Conservation (phyloP, 2,888 invertebrate species). For the Nymphalis c-album region DNA sequence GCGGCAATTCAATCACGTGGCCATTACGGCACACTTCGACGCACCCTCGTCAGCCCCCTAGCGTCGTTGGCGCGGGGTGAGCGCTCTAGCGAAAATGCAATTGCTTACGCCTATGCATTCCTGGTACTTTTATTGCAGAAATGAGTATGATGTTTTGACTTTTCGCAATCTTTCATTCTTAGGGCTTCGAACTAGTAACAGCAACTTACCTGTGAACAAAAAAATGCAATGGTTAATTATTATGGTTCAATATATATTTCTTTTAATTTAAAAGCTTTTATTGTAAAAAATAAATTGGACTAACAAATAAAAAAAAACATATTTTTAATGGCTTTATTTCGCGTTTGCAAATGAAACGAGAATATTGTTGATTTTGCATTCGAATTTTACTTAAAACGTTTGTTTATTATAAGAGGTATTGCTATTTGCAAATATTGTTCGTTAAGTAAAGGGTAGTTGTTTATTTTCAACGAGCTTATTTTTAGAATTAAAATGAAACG, state of each 20-base stretch:
- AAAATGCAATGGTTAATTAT: constrained; percentile 16
- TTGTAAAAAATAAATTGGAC: too few species aligned
- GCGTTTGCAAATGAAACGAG: not conserved
- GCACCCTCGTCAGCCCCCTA: constrained; percentile 45
- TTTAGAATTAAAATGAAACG: not conserved
- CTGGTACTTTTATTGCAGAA: constrained; percentile 65
- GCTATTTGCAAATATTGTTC: not conserved
- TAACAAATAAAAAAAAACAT: not conserved
- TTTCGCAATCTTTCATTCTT: not conserved
- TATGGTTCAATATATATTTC: too few species aligned
- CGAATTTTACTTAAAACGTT: not conserved
- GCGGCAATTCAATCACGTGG: constrained; percentile 69
- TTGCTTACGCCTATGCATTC: constrained; percentile 50
- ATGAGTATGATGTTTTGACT: constrained; percentile 20
- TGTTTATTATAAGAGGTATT: not conserved
- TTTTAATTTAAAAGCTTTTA: too few species aligned
- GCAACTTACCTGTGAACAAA: constrained; percentile 57
- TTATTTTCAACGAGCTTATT: not conserved
- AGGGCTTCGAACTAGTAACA: not conserved
- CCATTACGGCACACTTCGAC: constrained; percentile 61
- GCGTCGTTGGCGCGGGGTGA: constrained; percentile 33
- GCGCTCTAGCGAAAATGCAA: constrained; percentile 57
- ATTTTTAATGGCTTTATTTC: not conserved
- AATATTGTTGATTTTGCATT: not conserved
- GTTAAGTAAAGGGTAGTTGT: not conserved